These are phyloP conservation scores for Andricus quercusramuli DNA, from an alignment of 2,888 invertebrate genomes.

Conservation along the genomic window DNA sequence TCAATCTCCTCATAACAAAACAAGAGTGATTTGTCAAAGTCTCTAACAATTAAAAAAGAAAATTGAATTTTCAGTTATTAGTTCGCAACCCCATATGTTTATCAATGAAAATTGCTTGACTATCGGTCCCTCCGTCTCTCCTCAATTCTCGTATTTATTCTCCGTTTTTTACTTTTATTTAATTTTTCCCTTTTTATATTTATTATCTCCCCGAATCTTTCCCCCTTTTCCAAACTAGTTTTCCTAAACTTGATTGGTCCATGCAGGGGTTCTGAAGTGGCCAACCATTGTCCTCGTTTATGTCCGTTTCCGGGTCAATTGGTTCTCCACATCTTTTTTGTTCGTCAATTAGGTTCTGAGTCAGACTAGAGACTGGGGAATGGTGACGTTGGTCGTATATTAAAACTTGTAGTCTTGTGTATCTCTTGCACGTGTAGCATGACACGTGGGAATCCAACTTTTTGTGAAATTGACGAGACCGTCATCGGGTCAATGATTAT, in stretches of 20 bases:
- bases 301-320: slow-evolving; percentile 70
- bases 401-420: slow-evolving; percentile 46
- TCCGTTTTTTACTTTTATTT: neutral
- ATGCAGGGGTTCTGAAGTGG: slow-evolving; percentile 21
- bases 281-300: slow-evolving; percentile 47
- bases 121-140: too few species aligned
- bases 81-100: too few species aligned
- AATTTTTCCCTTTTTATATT: neutral
- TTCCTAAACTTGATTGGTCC: slow-evolving; percentile 8
- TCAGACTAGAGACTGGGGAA: slow-evolving; percentile 56
- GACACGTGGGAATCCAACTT: slow-evolving; percentile 62
- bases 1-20: slow-evolving; percentile 41
- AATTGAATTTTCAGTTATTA: neutral
- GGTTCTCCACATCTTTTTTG: slow-evolving; percentile 61
- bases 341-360: slow-evolving; percentile 69
- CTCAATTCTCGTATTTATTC: neutral
- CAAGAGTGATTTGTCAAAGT: slow-evolving; percentile 32
- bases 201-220: slow-evolving; percentile 4
- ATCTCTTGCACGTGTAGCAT: slow-evolving; percentile 36
- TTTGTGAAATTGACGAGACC: slow-evolving; percentile 60
- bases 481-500: neutral
- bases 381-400: slow-evolving; percentile 50
- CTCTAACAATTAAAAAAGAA: slow-evolving; percentile 24
- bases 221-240: neutral
- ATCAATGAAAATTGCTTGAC: neutral